phyloP scores from a whole-genome alignment of 2,797 vertebrate species.

The Cryptoprocta ferox region DNA sequence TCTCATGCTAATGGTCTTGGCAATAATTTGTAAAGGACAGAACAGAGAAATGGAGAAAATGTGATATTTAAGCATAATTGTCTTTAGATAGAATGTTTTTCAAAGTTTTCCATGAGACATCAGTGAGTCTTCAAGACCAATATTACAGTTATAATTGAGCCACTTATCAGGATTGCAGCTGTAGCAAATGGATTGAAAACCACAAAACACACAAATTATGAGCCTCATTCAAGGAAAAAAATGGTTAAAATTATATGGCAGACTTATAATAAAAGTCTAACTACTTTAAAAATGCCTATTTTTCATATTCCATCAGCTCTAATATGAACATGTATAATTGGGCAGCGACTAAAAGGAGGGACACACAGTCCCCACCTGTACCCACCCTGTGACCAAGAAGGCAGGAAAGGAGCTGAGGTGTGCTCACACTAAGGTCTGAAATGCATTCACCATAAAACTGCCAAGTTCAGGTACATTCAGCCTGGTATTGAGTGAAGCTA shows the following conservation, averaged over 20 bases:
- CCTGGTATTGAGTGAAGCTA: neutral
- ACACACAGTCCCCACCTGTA: no score
- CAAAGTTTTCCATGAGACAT: conserved; percentile 79
- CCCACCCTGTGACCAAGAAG: neutral
- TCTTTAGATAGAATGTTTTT: conserved; percentile 78
- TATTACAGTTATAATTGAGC: conserved; percentile 74
- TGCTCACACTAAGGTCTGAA: fast-evolving
- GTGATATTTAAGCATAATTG: conserved; percentile 73
- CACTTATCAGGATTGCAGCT: conserved; percentile 83
- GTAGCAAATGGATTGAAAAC: conserved; percentile 79
- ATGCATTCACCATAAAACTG: neutral
- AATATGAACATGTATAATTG: conserved; percentile 47
- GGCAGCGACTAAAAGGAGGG: conserved; percentile 9
- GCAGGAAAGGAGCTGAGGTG: neutral
- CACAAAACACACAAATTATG: conserved; percentile 80
- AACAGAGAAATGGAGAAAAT: conserved; percentile 45
- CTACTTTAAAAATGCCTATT: conserved; percentile 71
- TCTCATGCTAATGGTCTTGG: conserved; percentile 65
- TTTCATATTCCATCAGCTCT: conserved; percentile 51
- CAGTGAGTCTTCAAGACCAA: conserved; percentile 79
- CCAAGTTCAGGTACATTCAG: no score
- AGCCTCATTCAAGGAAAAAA: conserved; percentile 76
- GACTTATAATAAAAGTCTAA: conserved; percentile 76
- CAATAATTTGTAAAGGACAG: neutral
- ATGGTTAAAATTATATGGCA: conserved; percentile 71